Base-by-base conservation (phyloP, 2,888 invertebrate species). In the Tetragonisca angustula region DNA sequence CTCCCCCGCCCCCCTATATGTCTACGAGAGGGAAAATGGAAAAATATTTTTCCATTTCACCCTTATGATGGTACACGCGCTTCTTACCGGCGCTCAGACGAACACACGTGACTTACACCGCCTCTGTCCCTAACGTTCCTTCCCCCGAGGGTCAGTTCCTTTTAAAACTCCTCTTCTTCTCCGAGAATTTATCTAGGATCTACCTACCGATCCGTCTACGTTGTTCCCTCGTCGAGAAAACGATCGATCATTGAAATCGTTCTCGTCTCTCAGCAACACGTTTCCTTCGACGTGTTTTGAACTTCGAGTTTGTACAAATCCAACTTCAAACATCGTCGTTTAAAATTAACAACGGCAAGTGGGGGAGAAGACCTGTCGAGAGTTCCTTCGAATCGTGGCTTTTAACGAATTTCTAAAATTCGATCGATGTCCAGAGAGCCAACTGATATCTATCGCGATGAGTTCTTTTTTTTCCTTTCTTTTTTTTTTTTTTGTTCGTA, bases 11-110 rank as follows among this genome's bases (percentile, higher is more conserved):
- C n/a, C 68, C 76, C 77, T 76, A 52, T 49, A 52, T 21, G 78
- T 75, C 62, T 68, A 67, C 81, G 61, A 54, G 74, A 76, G 86
- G 77, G 84, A 89, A 90, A 91, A 91, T 90, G 91, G 90, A 90
- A 90, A 89, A 91, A 91, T 91, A 91, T 92, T 92, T 92, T 91
- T 89, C 90, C 88, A 89, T 88, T 80, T 87, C 85, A 84, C 89
- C 90, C 89, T 85, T 84, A 61, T 77, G 81, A 69, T 52, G 81
- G 56, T 54, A 71, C 32, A 32, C 70, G 75, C 68, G 69, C 32
- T 54, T 56, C 76, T 75, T 64, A 72, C 49, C 77, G 56, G 32
- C 36, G 71, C 62, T 50, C 56, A 61, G 73, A 56, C 59, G 19
- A 21, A 61, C 77, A 70, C 77, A 71, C 78, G 71, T 82, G 67